Conservation (phyloP, 2,888 invertebrate species). For the Megalurothrips usitatus region DNA sequence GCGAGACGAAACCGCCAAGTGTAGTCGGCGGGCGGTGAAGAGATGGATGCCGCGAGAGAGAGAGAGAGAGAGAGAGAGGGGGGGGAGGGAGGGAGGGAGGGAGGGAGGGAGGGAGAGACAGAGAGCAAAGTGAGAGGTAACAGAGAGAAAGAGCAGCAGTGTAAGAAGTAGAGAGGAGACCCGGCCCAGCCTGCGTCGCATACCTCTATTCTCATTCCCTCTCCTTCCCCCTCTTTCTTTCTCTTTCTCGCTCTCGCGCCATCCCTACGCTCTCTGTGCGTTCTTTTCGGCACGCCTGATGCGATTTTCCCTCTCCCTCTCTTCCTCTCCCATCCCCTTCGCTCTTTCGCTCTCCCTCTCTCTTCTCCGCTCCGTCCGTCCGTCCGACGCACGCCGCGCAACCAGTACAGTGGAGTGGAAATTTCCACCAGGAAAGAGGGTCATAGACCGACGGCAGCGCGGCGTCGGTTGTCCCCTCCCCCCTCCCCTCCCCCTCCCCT, state of each 20-base stretch:
- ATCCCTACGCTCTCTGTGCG: too few species aligned
- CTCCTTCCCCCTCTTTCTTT: not conserved
- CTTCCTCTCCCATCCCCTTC: not conserved
- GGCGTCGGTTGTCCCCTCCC: not conserved
- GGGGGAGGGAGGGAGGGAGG: not conserved
- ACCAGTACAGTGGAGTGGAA: conserved; percentile 24
- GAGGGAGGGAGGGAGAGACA: too few species aligned
- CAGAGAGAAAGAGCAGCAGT: too few species aligned
- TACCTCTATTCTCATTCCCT: not conserved
- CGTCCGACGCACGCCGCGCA: not conserved
- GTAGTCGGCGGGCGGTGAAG: too few species aligned
- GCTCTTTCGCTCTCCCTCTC: not conserved
- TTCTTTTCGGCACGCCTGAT: too few species aligned
- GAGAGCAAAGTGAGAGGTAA: too few species aligned
- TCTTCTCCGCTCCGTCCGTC: not conserved
- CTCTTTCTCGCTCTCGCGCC: too few species aligned
- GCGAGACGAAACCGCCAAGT: too few species aligned
- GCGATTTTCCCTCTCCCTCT: not conserved
- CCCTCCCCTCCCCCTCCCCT: not conserved
- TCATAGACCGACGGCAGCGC: conserved; percentile 19
- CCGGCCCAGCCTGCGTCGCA: not conserved
- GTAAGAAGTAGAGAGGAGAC: too few species aligned
- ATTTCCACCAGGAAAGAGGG: conserved; percentile 26
- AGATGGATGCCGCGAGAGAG: not conserved
- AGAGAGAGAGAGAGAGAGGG: not conserved